Evolutionary conservation across 2,797 vertebrate species (phyloP), one percentile per base, ranked within the genome.

Genomic region (Gymnoscopelus microlampas): DNA sequence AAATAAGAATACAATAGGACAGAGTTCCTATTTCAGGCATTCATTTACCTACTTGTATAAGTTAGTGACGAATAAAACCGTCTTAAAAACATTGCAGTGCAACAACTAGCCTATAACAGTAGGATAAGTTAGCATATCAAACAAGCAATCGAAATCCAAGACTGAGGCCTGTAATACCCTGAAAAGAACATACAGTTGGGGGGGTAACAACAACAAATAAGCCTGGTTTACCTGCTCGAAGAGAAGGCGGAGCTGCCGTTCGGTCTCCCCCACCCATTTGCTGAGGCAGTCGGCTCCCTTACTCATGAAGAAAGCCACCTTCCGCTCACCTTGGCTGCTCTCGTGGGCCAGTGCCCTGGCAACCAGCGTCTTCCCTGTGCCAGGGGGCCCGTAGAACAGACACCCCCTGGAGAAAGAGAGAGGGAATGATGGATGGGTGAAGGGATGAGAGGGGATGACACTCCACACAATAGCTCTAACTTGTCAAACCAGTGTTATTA

Each of bases 221-320:
- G 5, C n/a, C 56, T 4, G 32, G 7, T 48, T 79, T 91, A 97
- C 97, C 96, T 98, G 97, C 85, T 98, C 97, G 92, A 98, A 99
- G 3, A 98, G 92, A 14, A 96, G 90, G 5, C 96, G 92, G 1
- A 99, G 93, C 71, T 98, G 96, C 77, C 95, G 90, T 85, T 99
- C 97, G 0, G 97, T 97, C 55, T 99, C 98, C 59, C 98, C 98
- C 0, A 98, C 95, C 96, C 97, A 99, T 81, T 98, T 98, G 82
- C 96, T 98, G 64, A 99, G 93, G 82, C 97, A 98, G 79, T 99
- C 98, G 0, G 97, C 96, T 61, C 97, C 98, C 90, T 98, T 99
- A 78, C 96, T 96, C 96, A 99, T 98, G 58, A 99, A 99, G 89
- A 99, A 99, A 0, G 97, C 87, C 57, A 98, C 95, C 86, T 94